Evolutionary conservation across 2,888 invertebrate species (phyloP), one percentile per base, ranked within the genome.

Genomic region (Calliopum simillimum): DNA sequence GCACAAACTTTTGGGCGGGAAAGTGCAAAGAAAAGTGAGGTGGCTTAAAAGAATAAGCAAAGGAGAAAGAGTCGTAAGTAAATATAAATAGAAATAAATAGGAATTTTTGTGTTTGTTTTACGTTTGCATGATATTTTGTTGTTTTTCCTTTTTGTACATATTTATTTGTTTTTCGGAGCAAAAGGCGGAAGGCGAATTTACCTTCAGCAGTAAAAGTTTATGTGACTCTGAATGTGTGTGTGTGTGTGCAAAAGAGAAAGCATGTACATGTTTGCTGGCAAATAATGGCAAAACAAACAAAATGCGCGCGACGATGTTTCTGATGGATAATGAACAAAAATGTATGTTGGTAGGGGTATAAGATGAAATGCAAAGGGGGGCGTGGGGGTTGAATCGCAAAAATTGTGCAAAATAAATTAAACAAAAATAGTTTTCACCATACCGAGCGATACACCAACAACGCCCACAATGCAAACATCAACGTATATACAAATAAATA

Each of bases 241-340:
- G 49, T 63, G 63, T 47, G 21, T n/a, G n/a, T n/a, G n/a, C n/a
- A n/a, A n/a, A n/a, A 64, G 64, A 64, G 53, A 41, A 19, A 23
- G 41, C 23, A 11, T 41, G 21, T 8, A 68, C 68, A 71, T 73
- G 73, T 73, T 73, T 73, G 73, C 25, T 70, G 70, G 73, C 68
- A 73, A 73, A 73, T 76, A 77, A 75, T 73, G 72, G 72, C 75
- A 73, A 71, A 75, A 74, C 74, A 77, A 77, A 76, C 76, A 77
- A 76, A 75, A 75, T 75, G 75, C 75, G 76, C 75, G 75, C 76
- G 74, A 46, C 59, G 59, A 58, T 56, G 58, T 59, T 63, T 56
- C 33, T 4, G 23, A 19, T 33, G 43, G 53, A 19, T 16, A n/a
- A 5, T 11, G 25, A 25, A 66, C 25, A 25, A 19, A 21, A 41